Conservation (phyloP, 2,888 invertebrate genomes). For the Dioctria rufipes region DNA sequence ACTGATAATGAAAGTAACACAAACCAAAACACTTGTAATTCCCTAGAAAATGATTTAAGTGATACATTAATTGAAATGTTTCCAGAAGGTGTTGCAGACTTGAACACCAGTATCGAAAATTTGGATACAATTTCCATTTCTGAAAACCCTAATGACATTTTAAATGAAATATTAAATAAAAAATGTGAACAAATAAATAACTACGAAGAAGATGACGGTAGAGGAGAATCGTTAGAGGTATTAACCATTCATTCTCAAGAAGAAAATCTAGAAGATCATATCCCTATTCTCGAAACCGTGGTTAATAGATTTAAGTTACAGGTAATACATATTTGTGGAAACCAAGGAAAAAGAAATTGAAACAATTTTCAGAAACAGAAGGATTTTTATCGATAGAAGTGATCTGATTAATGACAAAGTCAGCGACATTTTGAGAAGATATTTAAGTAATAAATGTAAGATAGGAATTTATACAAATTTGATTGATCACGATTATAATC, state of each 20-base stretch:
- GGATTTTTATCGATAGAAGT: conserved; percentile 14
- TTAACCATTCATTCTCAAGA: conserved; percentile 43
- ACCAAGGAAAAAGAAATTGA: conserved; percentile 4
- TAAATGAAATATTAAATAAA: neutral
- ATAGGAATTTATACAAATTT: conserved; percentile 51
- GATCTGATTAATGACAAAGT: neutral
- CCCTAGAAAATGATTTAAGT: neutral
- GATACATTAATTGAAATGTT: neutral
- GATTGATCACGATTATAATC: conserved; percentile 50
- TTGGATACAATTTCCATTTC: neutral
- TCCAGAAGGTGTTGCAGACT: neutral
- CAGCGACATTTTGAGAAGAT: conserved; percentile 21
- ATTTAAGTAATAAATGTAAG: conserved; percentile 12
- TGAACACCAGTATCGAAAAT: conserved; percentile 8
- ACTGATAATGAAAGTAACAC: neutral
- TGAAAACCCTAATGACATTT: conserved; percentile 19
- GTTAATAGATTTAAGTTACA: conserved; percentile 36
- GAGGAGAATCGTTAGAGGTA: conserved; percentile 11
- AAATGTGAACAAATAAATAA: neutral
- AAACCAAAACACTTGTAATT: no score
- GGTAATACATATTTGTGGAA: conserved; percentile 1
- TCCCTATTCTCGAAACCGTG: conserved; percentile 40
- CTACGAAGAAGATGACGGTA: neutral
- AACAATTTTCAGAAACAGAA: neutral
- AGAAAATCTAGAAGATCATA: conserved; percentile 45